Base-by-base conservation (phyloP, 2,888 invertebrate species). In the Phaedon cochleariae region DNA sequence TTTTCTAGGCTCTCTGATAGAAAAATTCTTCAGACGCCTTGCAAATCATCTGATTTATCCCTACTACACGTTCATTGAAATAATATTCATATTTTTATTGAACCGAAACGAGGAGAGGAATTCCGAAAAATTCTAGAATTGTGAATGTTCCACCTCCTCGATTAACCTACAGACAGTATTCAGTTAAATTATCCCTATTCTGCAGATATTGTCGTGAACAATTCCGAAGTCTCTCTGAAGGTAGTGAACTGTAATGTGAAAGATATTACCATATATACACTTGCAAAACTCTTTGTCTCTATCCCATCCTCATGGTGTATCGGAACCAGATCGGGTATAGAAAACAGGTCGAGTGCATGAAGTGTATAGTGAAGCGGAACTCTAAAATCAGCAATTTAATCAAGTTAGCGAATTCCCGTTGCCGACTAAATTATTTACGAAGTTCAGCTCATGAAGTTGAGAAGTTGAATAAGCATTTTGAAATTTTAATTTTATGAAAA, bases 381-480 rank as follows among this genome's bases (percentile, higher is more conserved):
- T 41, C 41, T 6, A 3, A 41, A 41, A 41, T 55, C 55, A 48
- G 62, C 62, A 58, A 45, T 64, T 64, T 64, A 64, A 64, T 52
- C 54, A 59, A 64, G 64, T 59, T 64, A 26, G 58, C 46, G 53
- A 59, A 55, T 59, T 59, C 48, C 22, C 51, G 53, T 26, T 53
- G n/a, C 53, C 53, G 34, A 9, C 53, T 53, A 48, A 64, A 59
- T 64, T 59, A 59, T 64, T 59, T 59, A 29, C 48, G 29, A 59
- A 64, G 59, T 59, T 37, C 15, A 64, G n/a, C 41, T 15, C 1
- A n/a, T 4, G 53, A 37, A 41, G 59, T 22, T 59, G 31, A 41
- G 59, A 59, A 64, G 59, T 64, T 64, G 59, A 59, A 64, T 64
- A 59, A 59, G 53, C 64, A 59, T 45, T 64, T 59, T 59, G 34